phyloP scores from a whole-genome alignment of 2,113 vertebrate species.

The Polyodon spathula region DNA sequence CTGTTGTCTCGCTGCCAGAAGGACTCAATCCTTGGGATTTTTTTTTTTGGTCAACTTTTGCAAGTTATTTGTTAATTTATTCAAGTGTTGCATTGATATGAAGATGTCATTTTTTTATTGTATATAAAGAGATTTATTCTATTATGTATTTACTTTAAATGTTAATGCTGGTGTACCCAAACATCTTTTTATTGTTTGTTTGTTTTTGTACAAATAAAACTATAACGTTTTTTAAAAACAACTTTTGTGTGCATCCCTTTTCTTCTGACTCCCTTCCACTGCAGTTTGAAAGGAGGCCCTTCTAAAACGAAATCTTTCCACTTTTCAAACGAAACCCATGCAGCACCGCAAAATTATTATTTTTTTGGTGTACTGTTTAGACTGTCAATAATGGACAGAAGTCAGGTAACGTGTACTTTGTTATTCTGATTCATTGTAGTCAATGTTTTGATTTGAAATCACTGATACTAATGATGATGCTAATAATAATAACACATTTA shows the following conservation, averaged over 20 bases:
- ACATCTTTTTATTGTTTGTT: constrained; percentile 33
- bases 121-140: constrained; percentile 98
- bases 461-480: constrained; percentile 3
- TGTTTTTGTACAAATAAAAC: constrained; percentile 31
- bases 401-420: no score
- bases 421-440: no score
- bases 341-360: no score
- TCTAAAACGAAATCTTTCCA: no score
- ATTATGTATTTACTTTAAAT: constrained; percentile 66
- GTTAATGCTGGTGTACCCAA: constrained; percentile 16
- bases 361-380: no score
- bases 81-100: constrained; percentile 72
- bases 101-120: constrained; percentile 86
- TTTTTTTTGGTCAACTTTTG: constrained; percentile 45
- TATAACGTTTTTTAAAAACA: constrained; percentile 52
- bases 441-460: no score
- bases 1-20: constrained; percentile 34
- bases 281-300: no score
- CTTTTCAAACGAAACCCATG: no score
- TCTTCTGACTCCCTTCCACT: no score
- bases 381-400: no score
- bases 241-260: neutral
- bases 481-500: constrained; percentile 22
- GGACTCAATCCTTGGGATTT: constrained; percentile 34
- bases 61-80: constrained; percentile 78